Conservation (phyloP, 2,797 vertebrate genomes). For the Xenentodon cancila region DNA sequence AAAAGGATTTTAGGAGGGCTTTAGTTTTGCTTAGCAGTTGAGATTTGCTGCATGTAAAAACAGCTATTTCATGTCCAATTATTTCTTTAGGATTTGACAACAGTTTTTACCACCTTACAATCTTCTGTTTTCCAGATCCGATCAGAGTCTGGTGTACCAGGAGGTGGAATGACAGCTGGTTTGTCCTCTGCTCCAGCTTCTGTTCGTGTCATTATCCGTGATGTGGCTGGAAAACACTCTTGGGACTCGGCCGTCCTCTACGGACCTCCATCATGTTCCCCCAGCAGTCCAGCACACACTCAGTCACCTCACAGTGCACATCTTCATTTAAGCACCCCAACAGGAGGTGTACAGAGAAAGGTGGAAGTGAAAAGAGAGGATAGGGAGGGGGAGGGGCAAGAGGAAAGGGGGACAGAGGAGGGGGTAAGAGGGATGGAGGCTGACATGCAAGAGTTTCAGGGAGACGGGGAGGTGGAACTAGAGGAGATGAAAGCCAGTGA, state of each 20-base stretch:
- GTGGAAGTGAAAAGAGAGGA: constrained; percentile 70
- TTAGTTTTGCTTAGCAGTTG: too few relatives aligned
- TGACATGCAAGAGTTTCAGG: constrained; percentile 68
- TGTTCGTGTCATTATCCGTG: constrained; percentile 94
- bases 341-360: constrained; percentile 72
- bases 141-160: constrained; percentile 91
- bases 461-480: constrained; percentile 58
- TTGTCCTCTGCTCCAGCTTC: constrained; percentile 91
- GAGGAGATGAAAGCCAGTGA: constrained; percentile 67
- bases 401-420: constrained; percentile 76
- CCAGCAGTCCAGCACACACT: constrained; percentile 65
- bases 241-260: constrained; percentile 98
- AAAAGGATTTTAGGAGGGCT: too few relatives aligned
- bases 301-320: constrained; percentile 52
- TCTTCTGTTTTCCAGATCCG: constrained; percentile 87
- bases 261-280: constrained; percentile 85
- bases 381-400: constrained; percentile 71
- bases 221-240: constrained; percentile 96
- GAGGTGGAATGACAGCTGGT: constrained; percentile 93
- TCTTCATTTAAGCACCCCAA: constrained; percentile 55
- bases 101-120: background rate
- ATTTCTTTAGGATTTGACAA: background rate
- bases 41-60: too few relatives aligned
- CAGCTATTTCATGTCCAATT: background rate
- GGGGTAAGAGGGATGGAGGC: constrained; percentile 68